Base-by-base conservation (phyloP, 2,113 vertebrate genomes). In the Nycticorax nycticorax region DNA sequence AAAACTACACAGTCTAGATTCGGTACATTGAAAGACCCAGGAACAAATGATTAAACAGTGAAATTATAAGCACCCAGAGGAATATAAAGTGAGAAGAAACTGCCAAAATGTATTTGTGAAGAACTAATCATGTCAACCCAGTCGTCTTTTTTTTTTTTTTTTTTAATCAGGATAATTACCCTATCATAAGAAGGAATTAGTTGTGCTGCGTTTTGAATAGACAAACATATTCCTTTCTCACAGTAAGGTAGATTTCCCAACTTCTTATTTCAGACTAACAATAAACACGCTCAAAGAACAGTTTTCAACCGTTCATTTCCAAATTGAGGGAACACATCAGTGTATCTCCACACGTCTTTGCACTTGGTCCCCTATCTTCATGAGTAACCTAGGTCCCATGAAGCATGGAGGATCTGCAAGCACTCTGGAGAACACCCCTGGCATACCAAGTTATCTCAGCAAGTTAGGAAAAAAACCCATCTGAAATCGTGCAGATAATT, bases 381-480 rank as follows among this genome's bases (percentile, higher is more conserved):
- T 7, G 52, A 41, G 14, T 30, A 27, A 67, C 30, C 41, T 10
- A 4, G 10, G 53, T 24, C 7, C 1, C 18, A 4, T 4, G 9
- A n/a, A 64, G 24, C 0, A 0, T 4, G 13, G 52, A 30, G 30
- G 32, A 93, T 17, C 47, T 62, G 39, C 33, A 60, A 82, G 35
- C 9, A 5, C 32, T 19, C 32, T 7, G 24, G 41, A 78, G 45
- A 9, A 57, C 4, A 88, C 30, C 56, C 52, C 22, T 26, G 35
- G 23, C 35, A 52, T 5, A 45, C 10, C 35, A 48, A 89, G 52
- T 24, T 10, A 53, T 50, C 59, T 27, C 18, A 43, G 20, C 5
- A 3, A 4, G 8, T 18, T 2, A 16, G 10, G 2, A 6, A 20
- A 55, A 64, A 5, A 1, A 0, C 3, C 5, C 7, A 28, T 1